phyloP scores from a whole-genome alignment of 1,140 invertebrate species.

The Laupala kohalensis region DNA sequence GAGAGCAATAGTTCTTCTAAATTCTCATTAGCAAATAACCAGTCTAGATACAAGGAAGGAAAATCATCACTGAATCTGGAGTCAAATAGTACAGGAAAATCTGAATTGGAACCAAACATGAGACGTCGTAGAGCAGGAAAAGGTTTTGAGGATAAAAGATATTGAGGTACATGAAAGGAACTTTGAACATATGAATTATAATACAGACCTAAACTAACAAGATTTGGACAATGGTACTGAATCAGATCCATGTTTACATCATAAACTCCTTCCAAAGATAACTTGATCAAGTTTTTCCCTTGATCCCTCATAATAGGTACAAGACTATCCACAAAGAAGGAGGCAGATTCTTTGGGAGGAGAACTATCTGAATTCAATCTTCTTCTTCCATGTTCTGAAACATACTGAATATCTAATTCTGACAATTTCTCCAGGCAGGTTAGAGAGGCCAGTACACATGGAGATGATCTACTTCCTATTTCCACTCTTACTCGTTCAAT shows the following conservation, averaged over 20 bases:
- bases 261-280: conserved; percentile 14
- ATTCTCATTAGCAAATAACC: conserved; percentile 10
- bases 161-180: conserved; percentile 7
- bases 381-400: conserved; percentile 2
- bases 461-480: conserved; percentile 12
- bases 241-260: conserved; percentile 10
- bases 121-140: conserved; percentile 12
- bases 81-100: too few species aligned
- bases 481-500: conserved; percentile 14
- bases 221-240: conserved; percentile 5
- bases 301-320: conserved; percentile 8
- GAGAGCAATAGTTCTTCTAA: conserved; percentile 14
- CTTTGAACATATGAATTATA: conserved; percentile 13
- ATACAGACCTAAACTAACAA: conserved; percentile 12
- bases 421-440: conserved; percentile 2
- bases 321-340: conserved; percentile 12
- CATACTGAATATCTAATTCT: conserved; percentile 14
- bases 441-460: conserved; percentile 10
- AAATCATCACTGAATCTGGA: conserved; percentile 16
- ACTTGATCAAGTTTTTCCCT: conserved; percentile 3
- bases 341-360: background rate
- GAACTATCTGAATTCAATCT: conserved; percentile 1
- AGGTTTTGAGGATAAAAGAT: conserved; percentile 1
- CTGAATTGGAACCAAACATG: conserved; percentile 15
- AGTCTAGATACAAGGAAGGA: conserved; percentile 9